phyloP scores from a whole-genome alignment of 2,888 invertebrate genomes.

The Drosophila glabriapex region DNA sequence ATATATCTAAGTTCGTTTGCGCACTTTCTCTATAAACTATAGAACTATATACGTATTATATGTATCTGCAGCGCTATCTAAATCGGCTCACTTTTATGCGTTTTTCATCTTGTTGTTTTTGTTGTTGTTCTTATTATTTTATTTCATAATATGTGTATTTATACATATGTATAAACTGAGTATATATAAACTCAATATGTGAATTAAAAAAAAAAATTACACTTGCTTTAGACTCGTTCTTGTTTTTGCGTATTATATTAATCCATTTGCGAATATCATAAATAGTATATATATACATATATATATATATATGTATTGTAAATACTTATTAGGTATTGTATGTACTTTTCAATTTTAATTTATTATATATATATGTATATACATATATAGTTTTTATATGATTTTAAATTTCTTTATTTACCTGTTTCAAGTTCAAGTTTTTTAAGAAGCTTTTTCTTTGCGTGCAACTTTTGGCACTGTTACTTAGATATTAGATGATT shows the following conservation, averaged over 20 bases:
- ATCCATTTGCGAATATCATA: constrained; percentile 17
- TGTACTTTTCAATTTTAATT: constrained; percentile 16
- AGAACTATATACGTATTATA: constrained; percentile 13
- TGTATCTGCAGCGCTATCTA: constrained; percentile 48
- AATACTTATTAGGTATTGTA: constrained; percentile 33
- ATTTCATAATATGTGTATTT: constrained; percentile 31
- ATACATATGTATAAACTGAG: constrained; percentile 23
- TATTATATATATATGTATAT: constrained; percentile 11
- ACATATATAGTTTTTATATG: constrained; percentile 6
- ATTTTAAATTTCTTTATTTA: constrained; percentile 22
- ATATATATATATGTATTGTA: constrained; percentile 26
- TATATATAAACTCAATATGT: constrained; percentile 60
- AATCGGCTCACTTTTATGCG: constrained; percentile 52
- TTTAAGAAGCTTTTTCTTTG: constrained; percentile 41
- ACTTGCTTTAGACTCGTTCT: constrained; percentile 33
- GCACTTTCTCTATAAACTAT: constrained; percentile 45
- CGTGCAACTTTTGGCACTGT: constrained; percentile 62
- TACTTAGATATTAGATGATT: constrained; percentile 55
- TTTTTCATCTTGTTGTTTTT: constrained; percentile 59
- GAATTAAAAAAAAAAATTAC: constrained; percentile 48
- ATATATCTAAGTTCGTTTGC: constrained; percentile 54
- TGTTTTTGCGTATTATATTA: not conserved
- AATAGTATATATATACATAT: constrained; percentile 6
- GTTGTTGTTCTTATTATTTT: constrained; percentile 36
- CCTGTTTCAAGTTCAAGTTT: constrained; percentile 56